phyloP scores from a whole-genome alignment of 2,113 vertebrate genomes.

The Euleptes europaea region DNA sequence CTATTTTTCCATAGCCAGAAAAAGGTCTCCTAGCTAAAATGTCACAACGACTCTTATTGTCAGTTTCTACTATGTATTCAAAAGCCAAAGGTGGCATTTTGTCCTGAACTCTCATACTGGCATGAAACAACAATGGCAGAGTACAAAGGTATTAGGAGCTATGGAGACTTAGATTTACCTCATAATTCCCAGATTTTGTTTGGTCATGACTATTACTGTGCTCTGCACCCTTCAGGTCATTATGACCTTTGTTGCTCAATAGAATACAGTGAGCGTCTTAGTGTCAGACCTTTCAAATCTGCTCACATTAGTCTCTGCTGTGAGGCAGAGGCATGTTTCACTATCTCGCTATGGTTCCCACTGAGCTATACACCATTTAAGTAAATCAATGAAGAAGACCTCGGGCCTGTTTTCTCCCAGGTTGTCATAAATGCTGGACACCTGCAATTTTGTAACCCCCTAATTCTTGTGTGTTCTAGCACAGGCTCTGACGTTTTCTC shows the following conservation, averaged over 20 bases:
- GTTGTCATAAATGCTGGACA: not conserved
- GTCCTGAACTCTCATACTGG: conserved; percentile 51
- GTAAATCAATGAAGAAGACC: not conserved
- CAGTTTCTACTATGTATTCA: conserved; percentile 65
- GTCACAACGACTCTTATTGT: conserved; percentile 75
- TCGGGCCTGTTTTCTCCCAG: not conserved
- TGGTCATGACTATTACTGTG: not conserved
- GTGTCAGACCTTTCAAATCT: not conserved
- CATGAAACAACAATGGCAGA: conserved; percentile 68
- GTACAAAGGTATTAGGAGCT: conserved; percentile 32
- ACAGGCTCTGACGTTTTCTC: not conserved
- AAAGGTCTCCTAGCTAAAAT: conserved; percentile 76
- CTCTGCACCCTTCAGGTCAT: conserved; percentile 19
- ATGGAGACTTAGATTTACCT: conserved; percentile 28
- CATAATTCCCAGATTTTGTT: conserved; percentile 25
- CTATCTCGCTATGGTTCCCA: not conserved
- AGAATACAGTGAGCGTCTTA: conserved; percentile 14
- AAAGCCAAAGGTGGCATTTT: conserved; percentile 69
- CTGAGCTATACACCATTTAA: not conserved
- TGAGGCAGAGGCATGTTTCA: not conserved
- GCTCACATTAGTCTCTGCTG: conserved; percentile 35
- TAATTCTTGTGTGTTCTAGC: not conserved
- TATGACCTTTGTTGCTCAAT: accelerated
- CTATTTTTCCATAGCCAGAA: conserved; percentile 64
- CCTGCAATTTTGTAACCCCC: not conserved